Conservation (phyloP, 2,797 vertebrate genomes). For the Muraenolepis orangiensis region DNA sequence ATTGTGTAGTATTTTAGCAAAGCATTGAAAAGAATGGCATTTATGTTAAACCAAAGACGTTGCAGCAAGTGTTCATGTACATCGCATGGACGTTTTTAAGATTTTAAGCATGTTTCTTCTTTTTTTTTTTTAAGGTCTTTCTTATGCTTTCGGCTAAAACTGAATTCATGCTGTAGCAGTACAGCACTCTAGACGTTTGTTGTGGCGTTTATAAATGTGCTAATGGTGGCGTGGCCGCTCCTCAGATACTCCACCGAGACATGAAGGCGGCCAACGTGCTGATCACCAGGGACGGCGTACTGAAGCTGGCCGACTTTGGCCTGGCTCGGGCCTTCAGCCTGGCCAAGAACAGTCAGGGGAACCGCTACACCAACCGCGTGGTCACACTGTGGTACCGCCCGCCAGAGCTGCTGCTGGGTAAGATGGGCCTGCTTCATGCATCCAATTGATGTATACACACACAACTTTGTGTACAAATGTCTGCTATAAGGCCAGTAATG, state of each 20-base stretch:
- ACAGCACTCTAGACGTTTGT: too few species aligned
- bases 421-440: constrained; percentile 25
- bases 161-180: too few species aligned
- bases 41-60: too few species aligned
- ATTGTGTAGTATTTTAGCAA: too few species aligned
- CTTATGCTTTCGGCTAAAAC: too few species aligned
- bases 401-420: constrained; percentile 93
- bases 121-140: too few species aligned
- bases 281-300: constrained; percentile 91
- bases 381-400: constrained; percentile 97
- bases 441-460: not conserved
- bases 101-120: too few species aligned
- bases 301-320: constrained; percentile 96
- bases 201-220: not conserved
- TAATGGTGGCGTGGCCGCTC: constrained; percentile 4
- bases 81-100: too few species aligned
- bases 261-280: constrained; percentile 98
- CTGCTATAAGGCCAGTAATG: too few species aligned
- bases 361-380: constrained; percentile 96
- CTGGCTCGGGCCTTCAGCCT: constrained; percentile 95
- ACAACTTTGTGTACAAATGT: too few species aligned
- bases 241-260: constrained; percentile 93
- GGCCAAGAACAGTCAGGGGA: constrained; percentile 97
- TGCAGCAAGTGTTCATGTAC: too few species aligned
- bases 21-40: too few species aligned